Evolutionary conservation across 37 sponge, comb jelly and placozoan genomes (phyloP).

Genomic region (Oopsacas minuta): DNA sequence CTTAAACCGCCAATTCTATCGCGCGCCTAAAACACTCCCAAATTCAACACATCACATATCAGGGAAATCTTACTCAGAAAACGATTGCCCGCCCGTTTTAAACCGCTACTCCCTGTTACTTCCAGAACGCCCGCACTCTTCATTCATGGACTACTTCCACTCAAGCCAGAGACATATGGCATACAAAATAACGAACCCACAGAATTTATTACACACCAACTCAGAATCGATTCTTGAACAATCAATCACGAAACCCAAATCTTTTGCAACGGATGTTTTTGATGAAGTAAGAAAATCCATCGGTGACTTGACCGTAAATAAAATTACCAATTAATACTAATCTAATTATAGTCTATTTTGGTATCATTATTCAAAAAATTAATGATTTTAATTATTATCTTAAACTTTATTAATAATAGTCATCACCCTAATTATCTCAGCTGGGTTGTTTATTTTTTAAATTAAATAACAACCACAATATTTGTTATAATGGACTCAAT

Average conservation of each 20-base stretch:
- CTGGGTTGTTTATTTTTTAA: too few relatives aligned
- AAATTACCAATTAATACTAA: not conserved
- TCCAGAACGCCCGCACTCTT: not conserved
- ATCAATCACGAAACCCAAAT: not conserved
- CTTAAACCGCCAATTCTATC: not conserved
- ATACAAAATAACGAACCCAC: not conserved
- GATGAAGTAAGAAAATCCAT: slow-evolving; percentile 7
- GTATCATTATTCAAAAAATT: not conserved
- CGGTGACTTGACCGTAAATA: not conserved
- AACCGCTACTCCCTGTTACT: not conserved
- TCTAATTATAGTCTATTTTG: not conserved
- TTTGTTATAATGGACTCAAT: too few relatives aligned
- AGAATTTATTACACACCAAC: not conserved
- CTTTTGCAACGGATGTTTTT: slow-evolving; percentile 7
- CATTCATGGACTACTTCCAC: not conserved
- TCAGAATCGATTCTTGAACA: not conserved
- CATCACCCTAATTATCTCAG: too few relatives aligned
- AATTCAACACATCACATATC: not conserved
- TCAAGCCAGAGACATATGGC: slow-evolving; percentile 3
- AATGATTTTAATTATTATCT: not conserved
- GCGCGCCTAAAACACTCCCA: not conserved
- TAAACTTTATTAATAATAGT: too few relatives aligned
- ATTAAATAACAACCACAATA: too few relatives aligned
- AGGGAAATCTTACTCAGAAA: not conserved
- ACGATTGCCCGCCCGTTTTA: not conserved